Base-by-base conservation (phyloP, 30 jellyfish, hydroid and myxozoan genomes). In the Morbakka virulenta region DNA sequence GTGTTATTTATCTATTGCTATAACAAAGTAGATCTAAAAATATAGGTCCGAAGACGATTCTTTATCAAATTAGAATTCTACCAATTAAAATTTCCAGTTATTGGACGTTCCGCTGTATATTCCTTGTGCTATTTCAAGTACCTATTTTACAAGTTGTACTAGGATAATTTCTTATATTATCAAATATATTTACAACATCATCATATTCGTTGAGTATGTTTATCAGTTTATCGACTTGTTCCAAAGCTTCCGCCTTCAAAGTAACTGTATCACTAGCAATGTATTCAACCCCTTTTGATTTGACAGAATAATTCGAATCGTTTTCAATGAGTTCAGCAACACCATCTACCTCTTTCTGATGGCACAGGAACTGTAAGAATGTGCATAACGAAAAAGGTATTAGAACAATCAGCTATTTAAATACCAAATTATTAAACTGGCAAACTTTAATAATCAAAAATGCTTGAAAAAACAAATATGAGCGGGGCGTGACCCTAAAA, bases 141-240 rank as follows among this genome's bases (percentile, higher is more conserved):
- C 52, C 79, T 0, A 82, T 52, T 74, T 90, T 90, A 26, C 77
- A 51, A 0, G 98, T 90, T 9, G 89, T 11, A 64, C 96, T 90
- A 33, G 98, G 98, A 67, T 90, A 90, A 57, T 76, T 67, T 62
- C 24, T 79, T 0, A 90, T 79, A 68, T 90, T 90, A 52, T 90
- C 98, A 51, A 76, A 83, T 32, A 90, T 69, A 29, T 86, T 79
- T 65, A 90, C 61, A 11, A 90, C 98, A 67, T 90, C 98, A 1
- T 93, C 95, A 52, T 90, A 95, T 1, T 79, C 81, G 36, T 74
- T 68, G 1, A 90, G 28, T 17, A 27, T 73, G 65, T 84, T 88
- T 29, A 90, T 84, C 75, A 90, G 48, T 28, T 57, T 53, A 74
- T 90, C 96, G 0, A 89, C 88, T 51, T 77, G 86, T 61, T 71